Evolutionary conservation across 2,113 vertebrate species (phyloP).

Genomic region (Seriola rivoliana): DNA sequence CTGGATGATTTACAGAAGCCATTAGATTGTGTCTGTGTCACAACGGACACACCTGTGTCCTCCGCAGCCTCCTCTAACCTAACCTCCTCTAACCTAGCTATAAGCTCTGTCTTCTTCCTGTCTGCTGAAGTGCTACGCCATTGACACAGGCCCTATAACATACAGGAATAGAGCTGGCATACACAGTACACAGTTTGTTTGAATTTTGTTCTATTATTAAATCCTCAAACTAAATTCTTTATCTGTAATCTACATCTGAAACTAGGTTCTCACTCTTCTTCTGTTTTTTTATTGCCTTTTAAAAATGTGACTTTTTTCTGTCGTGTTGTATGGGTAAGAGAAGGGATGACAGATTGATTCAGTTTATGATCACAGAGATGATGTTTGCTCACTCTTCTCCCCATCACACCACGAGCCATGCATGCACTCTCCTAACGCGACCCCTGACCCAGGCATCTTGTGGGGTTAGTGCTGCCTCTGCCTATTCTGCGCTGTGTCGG

Average conservation of each 20-base stretch:
- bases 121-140: constrained; percentile 6
- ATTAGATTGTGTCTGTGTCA: constrained; percentile 69
- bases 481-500: constrained; percentile 68
- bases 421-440: constrained; percentile 60
- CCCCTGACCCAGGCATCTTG: constrained; percentile 78
- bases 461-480: constrained; percentile 57
- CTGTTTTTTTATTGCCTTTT: neutral
- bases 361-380: constrained; percentile 27
- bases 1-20: constrained; percentile 58
- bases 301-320: neutral
- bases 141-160: constrained; percentile 6
- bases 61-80: constrained; percentile 19
- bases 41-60: constrained; percentile 87
- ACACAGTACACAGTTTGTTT: neutral
- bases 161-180: constrained; percentile 1
- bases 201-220: neutral
- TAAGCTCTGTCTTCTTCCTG: constrained; percentile 53
- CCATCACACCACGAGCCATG: constrained; percentile 42
- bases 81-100: neutral
- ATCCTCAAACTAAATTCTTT: too few relatives aligned
- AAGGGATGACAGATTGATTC: constrained; percentile 36
- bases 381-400: constrained; percentile 41
- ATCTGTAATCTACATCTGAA: neutral
- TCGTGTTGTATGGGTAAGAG: neutral
- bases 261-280: neutral